These are phyloP conservation scores for Pagrus major DNA, from an alignment of 2,113 vertebrate genomes.

Conservation along the genomic window DNA sequence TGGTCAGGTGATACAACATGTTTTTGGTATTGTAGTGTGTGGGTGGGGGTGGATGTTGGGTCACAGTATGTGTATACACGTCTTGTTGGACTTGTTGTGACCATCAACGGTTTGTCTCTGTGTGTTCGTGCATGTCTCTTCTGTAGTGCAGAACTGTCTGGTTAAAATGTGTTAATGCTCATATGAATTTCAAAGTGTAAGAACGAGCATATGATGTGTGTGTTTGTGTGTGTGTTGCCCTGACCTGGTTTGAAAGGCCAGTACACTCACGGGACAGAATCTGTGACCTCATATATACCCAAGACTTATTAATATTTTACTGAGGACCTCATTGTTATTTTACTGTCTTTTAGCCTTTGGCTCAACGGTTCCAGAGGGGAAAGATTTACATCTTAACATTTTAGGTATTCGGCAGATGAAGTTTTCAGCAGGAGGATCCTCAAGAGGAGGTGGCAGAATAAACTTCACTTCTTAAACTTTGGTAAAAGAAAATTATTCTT, in stretches of 20 bases:
- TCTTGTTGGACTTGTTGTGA: background rate
- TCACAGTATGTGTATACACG: too few species aligned
- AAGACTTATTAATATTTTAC: slow-evolving; percentile 17
- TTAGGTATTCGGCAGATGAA: background rate
- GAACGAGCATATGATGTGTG: background rate
- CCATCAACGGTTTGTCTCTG: background rate
- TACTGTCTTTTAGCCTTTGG: slow-evolving; percentile 8
- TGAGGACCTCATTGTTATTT: slow-evolving; percentile 22
- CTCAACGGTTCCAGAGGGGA: background rate
- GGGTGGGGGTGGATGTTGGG: background rate
- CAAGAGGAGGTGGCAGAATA: background rate
- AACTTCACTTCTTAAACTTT: background rate
- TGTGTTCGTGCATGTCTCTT: background rate
- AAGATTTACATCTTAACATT: slow-evolving; percentile 4
- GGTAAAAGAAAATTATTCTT: background rate
- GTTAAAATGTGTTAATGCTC: background rate
- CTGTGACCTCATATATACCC: slow-evolving; percentile 1
- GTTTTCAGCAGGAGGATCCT: background rate
- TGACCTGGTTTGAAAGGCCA: background rate
- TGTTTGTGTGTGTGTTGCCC: background rate
- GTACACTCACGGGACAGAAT: background rate
- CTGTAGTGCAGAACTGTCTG: background rate
- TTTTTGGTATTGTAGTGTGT: background rate
- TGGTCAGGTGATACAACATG: background rate
- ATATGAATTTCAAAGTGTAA: background rate